Percentiles rank a stretch among this genome's conserved stretches.
Evolutionary conservation across 2,797 vertebrate species (phyloP).

Genomic region (Cynodonichthys magdalenae): DNA sequence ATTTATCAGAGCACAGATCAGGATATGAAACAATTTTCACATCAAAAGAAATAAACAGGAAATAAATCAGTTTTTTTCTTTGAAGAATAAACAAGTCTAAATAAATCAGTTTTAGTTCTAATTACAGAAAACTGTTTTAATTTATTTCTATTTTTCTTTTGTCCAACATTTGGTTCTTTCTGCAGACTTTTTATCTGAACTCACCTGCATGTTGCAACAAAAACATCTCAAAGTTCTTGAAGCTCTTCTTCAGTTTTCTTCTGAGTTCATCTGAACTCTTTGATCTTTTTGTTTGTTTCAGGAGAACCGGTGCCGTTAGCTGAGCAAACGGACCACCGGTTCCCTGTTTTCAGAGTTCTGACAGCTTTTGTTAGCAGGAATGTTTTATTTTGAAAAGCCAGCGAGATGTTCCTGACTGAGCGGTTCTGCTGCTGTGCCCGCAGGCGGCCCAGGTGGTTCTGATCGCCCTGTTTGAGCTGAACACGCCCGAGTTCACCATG

Average conservation of each 20-base stretch:
- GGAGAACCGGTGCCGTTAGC: slow-evolving; percentile 2
- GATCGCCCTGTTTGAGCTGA: slow-evolving; percentile 95
- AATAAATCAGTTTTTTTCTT: no score
- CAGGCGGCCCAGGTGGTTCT: slow-evolving; percentile 96
- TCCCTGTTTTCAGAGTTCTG: slow-evolving; percentile 33
- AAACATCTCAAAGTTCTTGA: neutral
- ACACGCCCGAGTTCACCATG: slow-evolving; percentile 99
- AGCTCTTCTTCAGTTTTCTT: slow-evolving; percentile 3
- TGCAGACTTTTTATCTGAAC: slow-evolving; percentile 12
- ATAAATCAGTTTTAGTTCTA: no score
- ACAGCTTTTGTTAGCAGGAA: neutral
- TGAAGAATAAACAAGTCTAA: no score
- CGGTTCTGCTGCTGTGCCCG: slow-evolving; percentile 16
- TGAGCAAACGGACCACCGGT: neutral
- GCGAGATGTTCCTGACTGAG: slow-evolving; percentile 3
- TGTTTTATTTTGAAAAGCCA: neutral
- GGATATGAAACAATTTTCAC: no score
- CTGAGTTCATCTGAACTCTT: slow-evolving; percentile 46
- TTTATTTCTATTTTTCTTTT: no score
- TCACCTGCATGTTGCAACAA: slow-evolving; percentile 56
- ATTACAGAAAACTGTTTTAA: no score
- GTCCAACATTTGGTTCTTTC: no score
- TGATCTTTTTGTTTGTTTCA: slow-evolving; percentile 19
- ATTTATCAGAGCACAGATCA: no score
- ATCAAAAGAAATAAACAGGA: no score